These are phyloP conservation scores for Microchirus variegatus DNA, from an alignment of 2,797 vertebrate species.

Conservation along the genomic window DNA sequence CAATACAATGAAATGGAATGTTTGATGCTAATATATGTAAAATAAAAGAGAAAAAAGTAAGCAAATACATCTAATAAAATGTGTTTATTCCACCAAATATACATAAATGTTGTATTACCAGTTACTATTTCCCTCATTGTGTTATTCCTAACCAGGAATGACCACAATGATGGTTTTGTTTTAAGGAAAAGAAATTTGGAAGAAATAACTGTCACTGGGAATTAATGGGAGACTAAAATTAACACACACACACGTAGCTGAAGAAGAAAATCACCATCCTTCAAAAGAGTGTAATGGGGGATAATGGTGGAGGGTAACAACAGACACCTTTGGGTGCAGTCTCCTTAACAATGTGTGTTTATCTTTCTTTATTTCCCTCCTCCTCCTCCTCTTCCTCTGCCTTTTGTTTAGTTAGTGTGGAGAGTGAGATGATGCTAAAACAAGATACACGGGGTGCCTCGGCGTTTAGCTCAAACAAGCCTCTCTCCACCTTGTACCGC, in stretches of 20 bases:
- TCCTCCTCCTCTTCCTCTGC: too few species aligned
- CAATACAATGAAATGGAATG: neutral
- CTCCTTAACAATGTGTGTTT: constrained; percentile 13
- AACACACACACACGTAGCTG: constrained; percentile 16
- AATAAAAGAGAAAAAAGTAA: too few species aligned
- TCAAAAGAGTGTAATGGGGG: constrained; percentile 24
- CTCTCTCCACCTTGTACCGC: constrained; percentile 28
- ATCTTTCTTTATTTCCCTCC: neutral
- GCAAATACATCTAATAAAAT: too few species aligned
- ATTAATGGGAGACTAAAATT: constrained; percentile 39
- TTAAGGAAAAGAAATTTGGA: neutral
- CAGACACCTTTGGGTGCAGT: constrained; percentile 36
- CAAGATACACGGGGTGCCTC: constrained; percentile 17
- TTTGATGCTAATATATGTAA: constrained; percentile 3
- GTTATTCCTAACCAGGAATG: constrained; percentile 5
- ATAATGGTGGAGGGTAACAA: constrained; percentile 29
- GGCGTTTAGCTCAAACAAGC: constrained; percentile 11
- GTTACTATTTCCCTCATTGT: neutral
- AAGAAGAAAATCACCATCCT: constrained; percentile 13
- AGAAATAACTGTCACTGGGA: constrained; percentile 24
- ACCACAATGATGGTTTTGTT: constrained; percentile 1
- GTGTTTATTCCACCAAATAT: too few species aligned
- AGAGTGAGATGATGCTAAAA: constrained; percentile 19
- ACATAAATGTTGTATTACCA: neutral
- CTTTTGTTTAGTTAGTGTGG: constrained; percentile 11